Evolutionary conservation across 2,888 invertebrate genomes (phyloP), one percentile per base, ranked within the genome.

Genomic region (Petrolisthes manimaculis): DNA sequence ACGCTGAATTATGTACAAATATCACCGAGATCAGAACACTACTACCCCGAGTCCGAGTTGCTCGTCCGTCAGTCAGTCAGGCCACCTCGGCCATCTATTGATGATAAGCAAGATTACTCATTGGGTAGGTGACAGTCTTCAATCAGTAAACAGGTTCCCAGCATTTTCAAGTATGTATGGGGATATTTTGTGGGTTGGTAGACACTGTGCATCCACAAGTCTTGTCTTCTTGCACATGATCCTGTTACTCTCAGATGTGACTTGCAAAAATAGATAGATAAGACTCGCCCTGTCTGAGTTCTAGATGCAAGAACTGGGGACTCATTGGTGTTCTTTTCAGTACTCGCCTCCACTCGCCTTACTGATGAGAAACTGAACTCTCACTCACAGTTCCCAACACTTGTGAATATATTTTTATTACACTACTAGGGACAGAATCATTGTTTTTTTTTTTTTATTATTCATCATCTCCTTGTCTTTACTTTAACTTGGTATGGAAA

Each of bases 291-390:
- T 86, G 75, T 85, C 78, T 54, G 78, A 85, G 84, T 71, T 21
- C 53, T 55, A 84, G 21, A 84, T 56, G 69, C 75, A 61, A 81
- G 51, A 81, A 86, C 81, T 86, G 86, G 86, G 86, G 81, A 81
- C 86, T 81, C 77, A n/a, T 75, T 61, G 86, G 55, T 81, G 75
- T 86, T 54, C 69, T 74, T 81, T 74, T 74, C 71, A 86, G 71
- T 71, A 86, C 80, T 81, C 61, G 74, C 56, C 75, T 83, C 37
- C 75, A 84, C 81, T 81, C 81, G 81, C 81, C 81, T 81, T 81
- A 81, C 37, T 81, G 67, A 67, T 51, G 67, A 67, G 81, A 81
- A 67, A 67, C 81, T 61, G 67, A 81, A 18, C 71, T 81, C 67
- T 54, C 51, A 56, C 67, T 67, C 12, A 56, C 56, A 81, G 81